Base-by-base conservation (phyloP, 2,113 vertebrate species). In the Struthidea cinerea region DNA sequence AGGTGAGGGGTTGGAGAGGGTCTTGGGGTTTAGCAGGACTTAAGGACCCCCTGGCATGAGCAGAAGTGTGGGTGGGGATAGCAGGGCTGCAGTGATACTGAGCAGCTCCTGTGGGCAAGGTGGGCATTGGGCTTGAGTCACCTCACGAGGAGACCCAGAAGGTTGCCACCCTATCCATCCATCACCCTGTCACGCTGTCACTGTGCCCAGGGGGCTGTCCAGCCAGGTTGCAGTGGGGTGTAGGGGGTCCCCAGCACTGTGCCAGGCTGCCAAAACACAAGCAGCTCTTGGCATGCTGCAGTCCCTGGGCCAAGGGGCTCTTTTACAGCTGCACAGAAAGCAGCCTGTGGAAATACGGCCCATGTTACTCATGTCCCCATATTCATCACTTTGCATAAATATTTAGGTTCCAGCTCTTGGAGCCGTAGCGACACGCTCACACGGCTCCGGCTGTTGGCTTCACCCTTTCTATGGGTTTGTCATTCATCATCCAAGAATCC, bases 341-440 rank as follows among this genome's bases (percentile, higher is more conserved):
- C 90, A 76, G 87, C 41, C 52, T 23, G 7, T 70, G 89, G 87
- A 93, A 95, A 84, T 56, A 42, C 4, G 35, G 84, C 46, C 65
- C 19, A 49, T 27, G 50, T 87, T 93, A 77, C 73, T 94, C 74
- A 60, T 22, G 87, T 75, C 82, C 57, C 78, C 39, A 10, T 61
- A 76, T 87, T 57, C 82, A 94, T 88, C 79, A 61, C 79, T 90
- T 95, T 22, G 59, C 68, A 19, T 96, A 97, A 97, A 94, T 96
- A 97, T 96, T 96, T 96, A 93, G 81, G 81, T 82, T 96, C 50
- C 87, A 93, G 84, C 75, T 52, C 93, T 79, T 56, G 87, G 74
- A 96, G 82, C 78, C 0, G 4, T 33, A 85, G 92, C 0, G 33
- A 91, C 52, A 82, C 0, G 1, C 76, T 89, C 11, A 1, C 74